Percentiles rank a stretch among this genome's conserved stretches.
Evolutionary conservation across 2,797 vertebrate species (phyloP).

Genomic region (Pogoniulus pusillus): DNA sequence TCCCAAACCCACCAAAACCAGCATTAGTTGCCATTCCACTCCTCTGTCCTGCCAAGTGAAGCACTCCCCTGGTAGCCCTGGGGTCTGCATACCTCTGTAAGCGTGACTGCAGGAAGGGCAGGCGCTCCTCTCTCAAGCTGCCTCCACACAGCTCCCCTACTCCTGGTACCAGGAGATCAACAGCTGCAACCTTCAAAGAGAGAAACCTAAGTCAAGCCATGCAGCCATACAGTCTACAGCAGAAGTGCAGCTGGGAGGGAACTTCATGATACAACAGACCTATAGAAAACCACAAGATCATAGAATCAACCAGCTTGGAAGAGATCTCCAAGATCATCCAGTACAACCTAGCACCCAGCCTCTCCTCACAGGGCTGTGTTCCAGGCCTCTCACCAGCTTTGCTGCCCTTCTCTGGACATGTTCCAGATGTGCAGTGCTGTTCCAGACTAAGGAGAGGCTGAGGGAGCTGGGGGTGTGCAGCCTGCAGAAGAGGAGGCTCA

Average conservation of each 20-base stretch:
- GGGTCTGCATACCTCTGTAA: conserved; percentile 81
- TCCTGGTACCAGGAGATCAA: conserved; percentile 93
- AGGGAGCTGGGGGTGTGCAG: no score
- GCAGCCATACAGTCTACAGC: neutral
- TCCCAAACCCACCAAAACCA: neutral
- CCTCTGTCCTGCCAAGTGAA: neutral
- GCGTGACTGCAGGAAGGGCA: conserved; percentile 81
- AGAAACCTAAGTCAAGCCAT: neutral
- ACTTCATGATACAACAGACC: neutral
- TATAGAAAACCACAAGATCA: neutral
- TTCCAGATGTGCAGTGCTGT: no score
- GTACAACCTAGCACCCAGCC: no score
- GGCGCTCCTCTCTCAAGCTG: conserved; percentile 92
- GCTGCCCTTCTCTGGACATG: no score
- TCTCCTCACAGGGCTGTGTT: no score
- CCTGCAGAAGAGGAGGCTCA: no score
- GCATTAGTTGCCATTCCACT: neutral
- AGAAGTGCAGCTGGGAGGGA: neutral
- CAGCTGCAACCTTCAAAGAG: conserved; percentile 87
- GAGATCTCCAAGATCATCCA: no score
- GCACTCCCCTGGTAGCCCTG: neutral
- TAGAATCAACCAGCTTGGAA: no score
- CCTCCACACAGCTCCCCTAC: conserved; percentile 96
- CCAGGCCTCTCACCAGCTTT: no score
- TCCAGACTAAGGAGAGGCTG: no score